phyloP scores from a whole-genome alignment of 2,797 vertebrate genomes.

The Tenualosa ilisha region DNA sequence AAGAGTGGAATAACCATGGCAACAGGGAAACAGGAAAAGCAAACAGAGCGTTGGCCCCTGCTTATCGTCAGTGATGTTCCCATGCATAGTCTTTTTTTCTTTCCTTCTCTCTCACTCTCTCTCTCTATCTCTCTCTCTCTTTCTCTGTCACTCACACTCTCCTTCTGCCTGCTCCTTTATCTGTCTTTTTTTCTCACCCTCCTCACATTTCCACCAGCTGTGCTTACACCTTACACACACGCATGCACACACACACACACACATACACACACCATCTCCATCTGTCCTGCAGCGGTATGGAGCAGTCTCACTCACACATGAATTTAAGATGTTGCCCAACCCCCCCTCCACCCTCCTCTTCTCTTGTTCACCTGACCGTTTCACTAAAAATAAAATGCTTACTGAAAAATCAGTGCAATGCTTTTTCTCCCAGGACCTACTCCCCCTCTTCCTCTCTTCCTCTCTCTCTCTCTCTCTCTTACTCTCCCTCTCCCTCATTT shows the following conservation, averaged over 20 bases:
- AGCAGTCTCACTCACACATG: not conserved
- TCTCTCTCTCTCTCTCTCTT: too few relatives aligned
- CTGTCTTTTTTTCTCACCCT: not conserved
- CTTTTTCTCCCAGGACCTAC: not conserved
- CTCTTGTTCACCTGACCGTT: not conserved
- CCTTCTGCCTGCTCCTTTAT: not conserved
- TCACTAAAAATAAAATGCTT: not conserved
- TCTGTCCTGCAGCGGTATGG: not conserved
- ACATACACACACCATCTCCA: not conserved
- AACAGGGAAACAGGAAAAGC: conserved; percentile 23
- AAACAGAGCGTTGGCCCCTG: not conserved
- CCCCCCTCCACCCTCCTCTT: not conserved
- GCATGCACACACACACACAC: not conserved
- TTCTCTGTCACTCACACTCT: not conserved
- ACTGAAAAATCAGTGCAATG: not conserved
- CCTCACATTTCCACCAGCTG: conserved; percentile 16
- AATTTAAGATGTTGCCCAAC: not conserved
- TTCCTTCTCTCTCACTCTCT: not conserved
- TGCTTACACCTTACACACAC: not conserved
- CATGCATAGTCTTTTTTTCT: not conserved
- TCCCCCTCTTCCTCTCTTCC: not conserved
- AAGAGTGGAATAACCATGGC: conserved; percentile 15
- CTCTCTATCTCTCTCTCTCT: not conserved
- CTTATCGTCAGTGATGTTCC: not conserved
- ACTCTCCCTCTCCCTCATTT: not conserved